Evolutionary conservation across 2,797 vertebrate species (phyloP).

Genomic region (Psittacula echo): DNA sequence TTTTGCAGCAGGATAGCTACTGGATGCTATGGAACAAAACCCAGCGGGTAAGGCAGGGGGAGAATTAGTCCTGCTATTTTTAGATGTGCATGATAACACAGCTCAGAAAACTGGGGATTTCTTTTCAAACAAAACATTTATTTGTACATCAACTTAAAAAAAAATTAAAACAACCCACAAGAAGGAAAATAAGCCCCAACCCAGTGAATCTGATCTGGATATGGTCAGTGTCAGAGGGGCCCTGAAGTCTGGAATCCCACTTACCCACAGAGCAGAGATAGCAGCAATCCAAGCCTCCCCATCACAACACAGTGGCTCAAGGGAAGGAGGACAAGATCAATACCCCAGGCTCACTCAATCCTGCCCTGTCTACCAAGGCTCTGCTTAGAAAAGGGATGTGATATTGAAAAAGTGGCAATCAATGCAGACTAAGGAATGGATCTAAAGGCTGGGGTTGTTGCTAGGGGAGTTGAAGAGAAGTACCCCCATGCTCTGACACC

Average conservation of each 20-base stretch:
- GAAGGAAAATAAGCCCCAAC: conserved; percentile 34
- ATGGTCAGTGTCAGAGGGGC: conserved; percentile 37
- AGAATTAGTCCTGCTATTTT: conserved; percentile 47
- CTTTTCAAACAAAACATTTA: conserved; percentile 63
- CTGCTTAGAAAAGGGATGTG: conserved; percentile 15
- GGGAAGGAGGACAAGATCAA: conserved; percentile 23
- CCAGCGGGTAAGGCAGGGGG: conserved; percentile 45
- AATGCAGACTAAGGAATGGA: neutral
- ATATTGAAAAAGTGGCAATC: neutral
- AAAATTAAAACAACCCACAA: neutral
- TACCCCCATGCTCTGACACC: neutral
- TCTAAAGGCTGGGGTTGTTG: neutral
- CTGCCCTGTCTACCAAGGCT: neutral
- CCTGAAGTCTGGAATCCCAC: conserved; percentile 25
- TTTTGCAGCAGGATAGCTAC: neutral
- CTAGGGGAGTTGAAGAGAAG: neutral
- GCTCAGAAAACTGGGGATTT: conserved; percentile 58
- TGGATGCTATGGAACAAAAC: conserved; percentile 15
- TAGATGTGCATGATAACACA: conserved; percentile 45
- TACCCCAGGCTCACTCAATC: conserved; percentile 8
- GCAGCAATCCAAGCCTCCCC: conserved; percentile 53
- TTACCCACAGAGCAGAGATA: conserved; percentile 33
- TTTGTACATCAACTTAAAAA: conserved; percentile 52
- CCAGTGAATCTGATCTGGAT: conserved; percentile 22
- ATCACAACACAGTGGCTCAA: neutral